A percentile compares a stretch with the other conserved stretches of the same genome.
phyloP scores from a whole-genome alignment of 1,140 invertebrate genomes.

The Drosophila paulistorum region DNA sequence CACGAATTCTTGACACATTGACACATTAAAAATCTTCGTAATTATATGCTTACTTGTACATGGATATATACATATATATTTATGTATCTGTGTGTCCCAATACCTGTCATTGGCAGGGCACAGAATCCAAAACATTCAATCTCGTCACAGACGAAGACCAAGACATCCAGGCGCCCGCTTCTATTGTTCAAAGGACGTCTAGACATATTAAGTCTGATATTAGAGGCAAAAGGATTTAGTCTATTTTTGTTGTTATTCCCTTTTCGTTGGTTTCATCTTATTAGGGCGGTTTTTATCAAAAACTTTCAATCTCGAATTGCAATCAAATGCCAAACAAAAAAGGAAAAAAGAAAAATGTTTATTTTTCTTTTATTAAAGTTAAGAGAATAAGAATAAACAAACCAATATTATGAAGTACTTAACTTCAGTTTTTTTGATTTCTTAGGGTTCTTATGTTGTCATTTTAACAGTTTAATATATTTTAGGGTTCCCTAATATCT shows the following conservation, averaged over 20 bases:
- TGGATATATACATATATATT: not conserved
- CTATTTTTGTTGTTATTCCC: slow-evolving; percentile 12
- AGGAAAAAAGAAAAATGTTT: too few species aligned
- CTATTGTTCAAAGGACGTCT: slow-evolving; percentile 20
- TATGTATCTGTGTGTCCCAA: not conserved
- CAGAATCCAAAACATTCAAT: not conserved
- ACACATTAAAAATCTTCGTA: not conserved
- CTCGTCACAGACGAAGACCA: slow-evolving; percentile 3
- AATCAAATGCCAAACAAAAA: too few species aligned
- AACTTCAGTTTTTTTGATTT: too few species aligned
- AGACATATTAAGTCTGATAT: slow-evolving; percentile 19
- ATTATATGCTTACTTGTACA: not conserved
- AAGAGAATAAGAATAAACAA: too few species aligned
- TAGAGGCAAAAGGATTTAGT: slow-evolving; percentile 12
- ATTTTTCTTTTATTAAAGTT: too few species aligned
- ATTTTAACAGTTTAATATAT: too few species aligned
- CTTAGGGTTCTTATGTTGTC: too few species aligned
- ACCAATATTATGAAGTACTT: too few species aligned
- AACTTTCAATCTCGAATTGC: not conserved
- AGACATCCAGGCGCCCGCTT: slow-evolving; percentile 1
- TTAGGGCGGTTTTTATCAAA: not conserved
- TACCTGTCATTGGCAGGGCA: slow-evolving; percentile 14
- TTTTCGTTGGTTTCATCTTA: not conserved
- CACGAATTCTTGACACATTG: not conserved
- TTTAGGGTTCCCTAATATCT: too few species aligned